These are phyloP conservation scores for Riparia riparia DNA, from an alignment of 2,113 vertebrate genomes.

Conservation along the genomic window DNA sequence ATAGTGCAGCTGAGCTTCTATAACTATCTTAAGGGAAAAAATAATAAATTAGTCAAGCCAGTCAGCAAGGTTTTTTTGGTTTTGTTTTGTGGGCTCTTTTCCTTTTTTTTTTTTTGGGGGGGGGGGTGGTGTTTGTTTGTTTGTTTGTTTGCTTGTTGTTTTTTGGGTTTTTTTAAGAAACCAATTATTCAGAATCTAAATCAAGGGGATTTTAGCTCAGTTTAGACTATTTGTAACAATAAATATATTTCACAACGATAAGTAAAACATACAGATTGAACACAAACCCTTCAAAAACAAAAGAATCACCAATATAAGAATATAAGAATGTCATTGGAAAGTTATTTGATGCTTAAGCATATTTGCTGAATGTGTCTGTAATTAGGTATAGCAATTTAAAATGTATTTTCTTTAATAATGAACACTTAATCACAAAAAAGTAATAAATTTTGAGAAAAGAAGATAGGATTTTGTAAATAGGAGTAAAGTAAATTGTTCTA, in stretches of 20 bases:
- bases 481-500: slow-evolving; percentile 1
- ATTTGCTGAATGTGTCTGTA: not conserved
- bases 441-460: not conserved
- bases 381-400: not conserved
- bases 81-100: too few species aligned
- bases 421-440: not conserved
- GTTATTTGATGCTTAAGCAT: not conserved
- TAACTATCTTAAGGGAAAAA: not conserved
- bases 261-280: not conserved
- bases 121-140: too few species aligned
- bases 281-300: not conserved
- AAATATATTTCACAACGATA: not conserved
- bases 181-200: not conserved
- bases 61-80: not conserved
- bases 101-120: too few species aligned
- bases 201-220: not conserved
- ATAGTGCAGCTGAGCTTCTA: not conserved
- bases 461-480: not conserved
- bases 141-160: too few species aligned
- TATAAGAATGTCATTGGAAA: not conserved
- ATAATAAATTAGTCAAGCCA: not conserved
- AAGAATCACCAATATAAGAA: not conserved
- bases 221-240: not conserved
- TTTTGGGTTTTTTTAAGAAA: not conserved
- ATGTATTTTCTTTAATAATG: not conserved